A percentile compares a stretch with the other conserved stretches of the same genome.
phyloP scores from a whole-genome alignment of 2,113 vertebrate species.

The Erythrocebus patas region DNA sequence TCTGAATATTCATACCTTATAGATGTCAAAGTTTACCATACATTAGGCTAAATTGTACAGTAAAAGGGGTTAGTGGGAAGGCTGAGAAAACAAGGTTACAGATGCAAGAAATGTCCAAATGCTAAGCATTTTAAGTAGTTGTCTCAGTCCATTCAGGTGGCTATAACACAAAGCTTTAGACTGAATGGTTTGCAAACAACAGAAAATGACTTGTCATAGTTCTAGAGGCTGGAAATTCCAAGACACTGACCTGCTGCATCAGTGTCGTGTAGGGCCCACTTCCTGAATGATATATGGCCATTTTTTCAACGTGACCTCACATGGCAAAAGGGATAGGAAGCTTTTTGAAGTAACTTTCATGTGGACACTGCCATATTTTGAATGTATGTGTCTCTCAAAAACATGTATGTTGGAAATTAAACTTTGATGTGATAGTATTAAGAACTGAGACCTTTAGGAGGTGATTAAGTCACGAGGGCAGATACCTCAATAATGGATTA shows the following conservation, averaged over 20 bases:
- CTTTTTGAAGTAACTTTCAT: neutral
- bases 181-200: neutral
- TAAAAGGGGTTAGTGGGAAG: neutral
- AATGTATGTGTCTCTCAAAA: neutral
- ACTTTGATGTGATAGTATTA: neutral
- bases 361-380: neutral
- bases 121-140: neutral
- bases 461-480: neutral
- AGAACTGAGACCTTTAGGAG: neutral
- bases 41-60: neutral
- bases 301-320: neutral
- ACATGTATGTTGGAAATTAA: neutral
- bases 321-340: neutral
- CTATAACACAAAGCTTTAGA: neutral
- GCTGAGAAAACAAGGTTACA: neutral
- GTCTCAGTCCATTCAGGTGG: neutral
- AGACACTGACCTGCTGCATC: neutral
- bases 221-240: neutral
- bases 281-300: neutral
- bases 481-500: no score
- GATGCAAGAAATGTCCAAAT: neutral
- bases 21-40: neutral
- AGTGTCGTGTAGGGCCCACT: neutral
- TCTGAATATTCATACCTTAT: neutral
- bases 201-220: neutral